Conservation (phyloP, 2,113 vertebrate species). For the Pandion haliaetus region DNA sequence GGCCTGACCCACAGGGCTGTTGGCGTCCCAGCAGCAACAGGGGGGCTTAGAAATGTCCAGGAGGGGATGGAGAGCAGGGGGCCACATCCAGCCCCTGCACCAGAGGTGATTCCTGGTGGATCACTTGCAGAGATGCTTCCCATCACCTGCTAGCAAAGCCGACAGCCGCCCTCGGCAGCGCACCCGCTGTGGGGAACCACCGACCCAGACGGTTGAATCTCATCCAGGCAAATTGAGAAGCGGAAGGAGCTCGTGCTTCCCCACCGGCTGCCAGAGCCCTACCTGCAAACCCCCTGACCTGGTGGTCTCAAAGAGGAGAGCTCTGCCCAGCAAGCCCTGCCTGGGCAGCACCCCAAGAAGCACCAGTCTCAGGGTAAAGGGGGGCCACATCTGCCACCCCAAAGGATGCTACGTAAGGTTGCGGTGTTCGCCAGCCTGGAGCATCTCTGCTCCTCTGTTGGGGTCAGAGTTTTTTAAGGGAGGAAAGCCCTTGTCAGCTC, state of each 20-base stretch:
- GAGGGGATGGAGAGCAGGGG: background rate
- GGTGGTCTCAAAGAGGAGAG: background rate
- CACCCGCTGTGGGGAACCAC: background rate
- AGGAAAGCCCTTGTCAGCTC: background rate
- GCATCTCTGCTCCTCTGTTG: background rate
- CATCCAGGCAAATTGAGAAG: background rate
- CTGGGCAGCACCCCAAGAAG: background rate
- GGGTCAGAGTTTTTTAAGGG: background rate
- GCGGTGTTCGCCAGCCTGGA: background rate
- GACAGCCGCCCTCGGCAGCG: background rate
- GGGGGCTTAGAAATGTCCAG: background rate
- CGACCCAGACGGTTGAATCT: background rate
- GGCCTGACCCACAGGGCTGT: background rate
- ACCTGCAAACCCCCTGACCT: background rate
- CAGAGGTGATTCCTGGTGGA: background rate
- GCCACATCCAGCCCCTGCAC: background rate
- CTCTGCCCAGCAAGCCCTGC: background rate
- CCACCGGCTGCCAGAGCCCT: background rate
- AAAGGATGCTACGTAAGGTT: background rate
- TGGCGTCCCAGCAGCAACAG: background rate
- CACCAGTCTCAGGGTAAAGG: rapidly evolving
- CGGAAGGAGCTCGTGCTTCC: rapidly evolving
- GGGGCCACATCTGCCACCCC: background rate
- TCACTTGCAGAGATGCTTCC: background rate
- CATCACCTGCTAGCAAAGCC: background rate